Evolutionary conservation across 2,797 vertebrate genomes (phyloP).

Genomic region (Gephyroberyx darwinii): DNA sequence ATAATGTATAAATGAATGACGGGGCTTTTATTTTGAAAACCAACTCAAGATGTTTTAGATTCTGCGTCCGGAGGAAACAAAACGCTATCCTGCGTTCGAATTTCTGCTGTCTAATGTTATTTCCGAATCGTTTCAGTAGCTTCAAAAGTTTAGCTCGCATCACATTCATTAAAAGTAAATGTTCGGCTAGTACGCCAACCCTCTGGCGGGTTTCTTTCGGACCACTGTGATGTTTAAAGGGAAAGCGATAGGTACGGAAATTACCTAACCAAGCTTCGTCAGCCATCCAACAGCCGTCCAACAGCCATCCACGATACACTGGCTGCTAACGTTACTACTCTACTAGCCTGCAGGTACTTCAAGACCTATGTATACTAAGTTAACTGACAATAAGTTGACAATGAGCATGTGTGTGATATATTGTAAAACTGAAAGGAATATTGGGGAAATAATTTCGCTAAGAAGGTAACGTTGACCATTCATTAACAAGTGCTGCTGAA

Average conservation of each 20-base stretch:
- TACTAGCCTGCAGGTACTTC: constrained; percentile 48
- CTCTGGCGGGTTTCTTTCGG: neutral
- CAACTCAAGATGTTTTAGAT: fast-evolving
- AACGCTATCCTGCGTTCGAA: neutral
- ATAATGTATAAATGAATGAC: neutral
- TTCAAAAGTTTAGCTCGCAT: neutral
- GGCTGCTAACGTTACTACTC: constrained; percentile 16
- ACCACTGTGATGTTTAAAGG: constrained; percentile 12
- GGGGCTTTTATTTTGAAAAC: constrained; percentile 42
- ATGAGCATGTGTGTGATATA: neutral
- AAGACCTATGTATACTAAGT: neutral
- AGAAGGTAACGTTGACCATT: neutral
- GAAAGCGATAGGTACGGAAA: constrained; percentile 10
- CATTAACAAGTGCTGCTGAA: neutral
- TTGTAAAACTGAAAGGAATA: neutral
- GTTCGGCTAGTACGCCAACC: neutral
- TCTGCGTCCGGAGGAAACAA: constrained; percentile 18
- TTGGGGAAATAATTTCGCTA: neutral
- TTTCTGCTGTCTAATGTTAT: neutral
- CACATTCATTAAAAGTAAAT: neutral
- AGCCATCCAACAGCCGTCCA: neutral
- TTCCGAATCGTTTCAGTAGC: neutral
- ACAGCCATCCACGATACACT: constrained; percentile 14
- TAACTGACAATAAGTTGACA: neutral
- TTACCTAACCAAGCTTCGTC: constrained; percentile 38